These are phyloP conservation scores for Microplitis mediator DNA, from an alignment of 1,140 invertebrate species.

Conservation along the genomic window DNA sequence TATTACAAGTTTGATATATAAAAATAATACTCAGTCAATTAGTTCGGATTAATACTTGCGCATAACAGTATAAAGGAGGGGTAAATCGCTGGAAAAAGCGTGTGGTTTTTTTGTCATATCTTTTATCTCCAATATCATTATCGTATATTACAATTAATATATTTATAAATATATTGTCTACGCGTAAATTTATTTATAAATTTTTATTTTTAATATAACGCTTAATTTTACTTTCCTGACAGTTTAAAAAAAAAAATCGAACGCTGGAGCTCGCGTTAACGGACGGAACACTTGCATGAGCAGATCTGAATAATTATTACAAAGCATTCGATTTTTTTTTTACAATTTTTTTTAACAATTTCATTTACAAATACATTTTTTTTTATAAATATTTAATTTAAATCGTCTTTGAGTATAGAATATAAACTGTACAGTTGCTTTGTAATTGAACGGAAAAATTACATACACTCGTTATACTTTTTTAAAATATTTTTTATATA, in stretches of 20 bases:
- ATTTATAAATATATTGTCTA: constrained; percentile 5
- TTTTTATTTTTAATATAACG: not conserved
- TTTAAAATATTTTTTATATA: not conserved
- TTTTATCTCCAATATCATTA: not conserved
- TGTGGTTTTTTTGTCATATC: constrained; percentile 9
- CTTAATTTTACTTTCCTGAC: not conserved
- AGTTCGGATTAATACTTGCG: constrained; percentile 50
- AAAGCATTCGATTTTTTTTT: constrained; percentile 9
- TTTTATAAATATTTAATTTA: not conserved
- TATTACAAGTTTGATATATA: constrained; percentile 42
- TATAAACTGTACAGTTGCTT: constrained; percentile 5
- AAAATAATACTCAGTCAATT: constrained; percentile 61
- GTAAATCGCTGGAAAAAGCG: constrained; percentile 27
- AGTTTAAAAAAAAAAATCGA: constrained; percentile 2
- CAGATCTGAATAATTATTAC: constrained; percentile 8
- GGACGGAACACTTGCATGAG: constrained; percentile 40
- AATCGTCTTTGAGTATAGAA: not conserved
- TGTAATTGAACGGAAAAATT: constrained; percentile 3
- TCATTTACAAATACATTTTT: not conserved
- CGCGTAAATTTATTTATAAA: not conserved
- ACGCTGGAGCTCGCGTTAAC: constrained; percentile 32
- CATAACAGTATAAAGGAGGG: constrained; percentile 33
- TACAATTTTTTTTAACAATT: not conserved
- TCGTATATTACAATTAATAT: constrained; percentile 6
- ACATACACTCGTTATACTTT: constrained; percentile 1